Evolutionary conservation across 2,113 vertebrate genomes (phyloP), one percentile per base, ranked within the genome.

Genomic region (Capreolus pygargus): DNA sequence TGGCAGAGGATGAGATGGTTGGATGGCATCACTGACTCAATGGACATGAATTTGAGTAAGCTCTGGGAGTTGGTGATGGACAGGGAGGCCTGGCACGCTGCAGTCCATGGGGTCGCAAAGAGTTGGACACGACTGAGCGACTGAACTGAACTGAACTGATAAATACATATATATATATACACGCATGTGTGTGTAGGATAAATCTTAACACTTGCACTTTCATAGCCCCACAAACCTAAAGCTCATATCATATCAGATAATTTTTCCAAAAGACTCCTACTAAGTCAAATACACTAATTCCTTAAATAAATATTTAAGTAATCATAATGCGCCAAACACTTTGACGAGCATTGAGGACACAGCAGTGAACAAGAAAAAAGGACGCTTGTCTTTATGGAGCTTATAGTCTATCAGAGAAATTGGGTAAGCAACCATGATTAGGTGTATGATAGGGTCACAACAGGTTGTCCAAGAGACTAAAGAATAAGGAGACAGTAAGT

Each of bases 291-390:
- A 87, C 2, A 83, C 78, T 84, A 84, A 92, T 60, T 76, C 36
- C 74, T 83, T 52, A 85, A 60, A n/a, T 21, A 91, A 91, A 61
- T 88, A 87, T 78, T 82, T 86, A 87, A 87, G 45, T 76, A 12
- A 47, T 19, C 14, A 61, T 60, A 87, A 87, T 9, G 36, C 39
- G 15, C 7, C 52, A 58, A 81, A 84, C 54, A 33, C 11, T 21
- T 79, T 23, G n/a, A 60, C 13, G 30, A 25, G 30, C 39, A 78
- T 5, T 84, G 55, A 45, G 16, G 19, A 78, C 12, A 78, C 13
- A 82, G 21, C 4, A 84, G 54, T 78, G 33, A 88, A 76, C 36
- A 88, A 91, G 8, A 78, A 70, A 88, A 78, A 78, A 28, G 1
- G 36, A 39, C 30, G 25, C 27, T 84, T 89, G 33, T 4, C 25